Evolutionary conservation across 1,140 invertebrate species (phyloP).

Genomic region (Mesaphorura yosii): DNA sequence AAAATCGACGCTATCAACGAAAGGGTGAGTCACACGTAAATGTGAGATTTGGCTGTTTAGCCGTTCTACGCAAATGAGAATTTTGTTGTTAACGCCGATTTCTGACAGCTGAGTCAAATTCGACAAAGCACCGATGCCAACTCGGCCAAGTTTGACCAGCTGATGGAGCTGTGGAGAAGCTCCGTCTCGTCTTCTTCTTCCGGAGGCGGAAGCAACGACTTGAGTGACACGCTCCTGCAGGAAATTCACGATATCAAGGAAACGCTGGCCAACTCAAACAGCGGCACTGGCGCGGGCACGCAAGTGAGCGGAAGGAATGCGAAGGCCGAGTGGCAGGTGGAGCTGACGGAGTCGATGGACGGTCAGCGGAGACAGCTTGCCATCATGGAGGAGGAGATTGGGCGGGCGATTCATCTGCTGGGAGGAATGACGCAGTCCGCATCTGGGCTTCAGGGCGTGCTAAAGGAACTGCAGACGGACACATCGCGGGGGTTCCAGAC

Average conservation of each 20-base stretch:
- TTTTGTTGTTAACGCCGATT: too few species aligned
- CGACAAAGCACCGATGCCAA: too few species aligned
- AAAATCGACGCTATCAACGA: background rate
- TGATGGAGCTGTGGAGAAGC: constrained; percentile 23
- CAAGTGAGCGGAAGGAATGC: too few species aligned
- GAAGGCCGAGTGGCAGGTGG: constrained; percentile 22
- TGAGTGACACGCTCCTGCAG: constrained; percentile 20
- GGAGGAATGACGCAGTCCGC: constrained; percentile 26
- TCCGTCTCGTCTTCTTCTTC: constrained; percentile 1
- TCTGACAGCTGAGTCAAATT: constrained; percentile 16
- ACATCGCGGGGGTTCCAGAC: constrained; percentile 20
- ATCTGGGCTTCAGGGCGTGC: constrained; percentile 12
- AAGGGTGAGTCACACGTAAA: background rate
- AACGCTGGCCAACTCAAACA: constrained; percentile 15
- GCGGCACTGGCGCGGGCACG: too few species aligned
- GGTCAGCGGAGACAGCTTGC: constrained; percentile 26
- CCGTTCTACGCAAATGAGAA: background rate
- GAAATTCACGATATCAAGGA: constrained; percentile 30
- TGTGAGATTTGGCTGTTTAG: background rate
- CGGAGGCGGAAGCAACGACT: constrained; percentile 8
- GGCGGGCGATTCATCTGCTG: constrained; percentile 19
- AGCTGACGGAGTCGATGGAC: constrained; percentile 28
- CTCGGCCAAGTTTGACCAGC: constrained; percentile 22
- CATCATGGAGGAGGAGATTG: constrained; percentile 28
- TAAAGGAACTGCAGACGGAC: constrained; percentile 16